These are phyloP conservation scores for Anarhynchus alexandrinus DNA, from an alignment of 2,113 vertebrate species.

Conservation along the genomic window DNA sequence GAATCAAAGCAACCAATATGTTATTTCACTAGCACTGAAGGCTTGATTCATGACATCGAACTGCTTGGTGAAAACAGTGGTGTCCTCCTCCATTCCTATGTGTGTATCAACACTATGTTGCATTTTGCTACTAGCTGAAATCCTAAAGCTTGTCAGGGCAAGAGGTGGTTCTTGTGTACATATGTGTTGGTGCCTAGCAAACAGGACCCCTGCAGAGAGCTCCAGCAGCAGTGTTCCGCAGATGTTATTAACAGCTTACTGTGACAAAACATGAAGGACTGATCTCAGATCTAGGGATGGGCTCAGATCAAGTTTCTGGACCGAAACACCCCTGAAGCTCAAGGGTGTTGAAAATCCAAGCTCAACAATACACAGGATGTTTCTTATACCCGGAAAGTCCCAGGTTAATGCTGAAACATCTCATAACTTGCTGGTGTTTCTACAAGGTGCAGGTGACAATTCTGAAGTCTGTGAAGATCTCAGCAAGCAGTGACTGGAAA, in stretches of 20 bases:
- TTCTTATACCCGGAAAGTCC: neutral
- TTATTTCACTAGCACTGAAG: neutral
- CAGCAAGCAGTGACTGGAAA: neutral
- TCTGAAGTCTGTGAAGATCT: neutral
- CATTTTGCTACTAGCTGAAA: neutral
- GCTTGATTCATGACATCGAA: neutral
- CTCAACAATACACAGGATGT: neutral
- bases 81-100: neutral
- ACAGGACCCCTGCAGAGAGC: neutral
- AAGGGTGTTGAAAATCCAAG: neutral
- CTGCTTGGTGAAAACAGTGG: neutral
- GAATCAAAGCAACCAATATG: neutral
- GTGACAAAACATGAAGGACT: neutral
- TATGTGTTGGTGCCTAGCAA: neutral
- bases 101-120: neutral
- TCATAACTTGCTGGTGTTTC: neutral
- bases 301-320: neutral
- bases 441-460: neutral
- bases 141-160: neutral
- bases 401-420: neutral
- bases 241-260: neutral
- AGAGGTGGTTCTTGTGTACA: neutral
- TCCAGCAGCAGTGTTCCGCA: neutral
- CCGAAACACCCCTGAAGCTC: neutral
- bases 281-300: neutral